A percentile compares a stretch with the other conserved stretches of the same genome.
Evolutionary conservation across 92 coral and sea anemone species (phyloP).

Genomic region (Phenganax subtilis): DNA sequence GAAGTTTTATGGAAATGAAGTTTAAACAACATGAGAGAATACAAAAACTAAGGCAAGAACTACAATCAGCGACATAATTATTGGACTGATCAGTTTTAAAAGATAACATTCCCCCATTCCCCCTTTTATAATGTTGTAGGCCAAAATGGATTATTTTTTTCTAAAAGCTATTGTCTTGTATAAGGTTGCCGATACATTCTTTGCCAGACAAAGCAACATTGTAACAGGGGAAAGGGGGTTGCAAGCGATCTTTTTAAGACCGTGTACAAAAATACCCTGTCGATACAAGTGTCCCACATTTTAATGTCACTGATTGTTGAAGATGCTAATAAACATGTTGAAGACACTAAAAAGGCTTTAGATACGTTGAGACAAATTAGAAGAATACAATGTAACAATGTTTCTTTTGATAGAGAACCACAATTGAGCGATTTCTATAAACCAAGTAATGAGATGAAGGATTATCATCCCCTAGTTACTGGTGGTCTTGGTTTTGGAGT

Average conservation of each 20-base stretch:
- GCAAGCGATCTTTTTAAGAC: too few relatives aligned
- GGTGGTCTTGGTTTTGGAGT: too few relatives aligned
- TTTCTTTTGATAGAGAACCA: neutral
- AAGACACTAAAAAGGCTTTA: constrained; percentile 27
- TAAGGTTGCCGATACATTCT: too few relatives aligned
- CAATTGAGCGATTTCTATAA: neutral
- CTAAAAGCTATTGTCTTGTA: too few relatives aligned
- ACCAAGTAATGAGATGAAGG: neutral
- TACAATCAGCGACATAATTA: neutral
- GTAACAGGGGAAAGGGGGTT: too few relatives aligned
- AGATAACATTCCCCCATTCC: too few relatives aligned
- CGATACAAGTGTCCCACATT: too few relatives aligned
- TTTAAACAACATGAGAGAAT: constrained; percentile 11
- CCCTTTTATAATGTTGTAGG: too few relatives aligned
- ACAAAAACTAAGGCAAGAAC: constrained; percentile 21
- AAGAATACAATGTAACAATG: neutral
- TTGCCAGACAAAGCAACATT: neutral
- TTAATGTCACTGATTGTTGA: constrained; percentile 1
- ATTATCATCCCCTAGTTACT: too few relatives aligned
- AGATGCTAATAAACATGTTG: constrained; percentile 11
- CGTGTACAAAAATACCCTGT: too few relatives aligned
- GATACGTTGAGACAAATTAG: constrained; percentile 22
- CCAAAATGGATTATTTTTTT: too few relatives aligned
- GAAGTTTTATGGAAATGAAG: constrained; percentile 17
- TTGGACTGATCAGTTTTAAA: too few relatives aligned